Conservation (phyloP, 2,113 vertebrate genomes). For the Phasianus colchicus region DNA sequence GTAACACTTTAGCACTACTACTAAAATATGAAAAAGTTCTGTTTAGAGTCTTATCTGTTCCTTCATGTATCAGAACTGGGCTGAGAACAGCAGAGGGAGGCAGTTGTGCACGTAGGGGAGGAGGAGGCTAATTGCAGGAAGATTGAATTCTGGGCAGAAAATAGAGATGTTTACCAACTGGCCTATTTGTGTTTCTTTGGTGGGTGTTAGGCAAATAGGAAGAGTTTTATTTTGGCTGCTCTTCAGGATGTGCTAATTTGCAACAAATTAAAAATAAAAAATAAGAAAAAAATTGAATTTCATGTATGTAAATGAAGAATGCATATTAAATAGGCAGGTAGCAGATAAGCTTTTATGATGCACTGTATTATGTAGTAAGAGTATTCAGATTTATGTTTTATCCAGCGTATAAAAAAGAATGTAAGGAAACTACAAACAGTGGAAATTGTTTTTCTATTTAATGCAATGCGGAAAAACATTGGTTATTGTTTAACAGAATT, state of each 20-base stretch:
- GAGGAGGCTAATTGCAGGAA: conserved; percentile 41
- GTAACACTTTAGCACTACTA: neutral
- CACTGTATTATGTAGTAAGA: neutral
- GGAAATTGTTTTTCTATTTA: conserved; percentile 20
- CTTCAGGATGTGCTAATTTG: conserved; percentile 50
- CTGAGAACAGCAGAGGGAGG: neutral
- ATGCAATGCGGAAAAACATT: neutral
- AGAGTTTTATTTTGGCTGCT: conserved; percentile 59
- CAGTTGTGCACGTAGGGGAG: neutral
- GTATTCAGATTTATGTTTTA: neutral
- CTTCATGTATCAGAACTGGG: neutral
- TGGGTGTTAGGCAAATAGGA: conserved; percentile 27
- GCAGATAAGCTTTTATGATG: neutral
- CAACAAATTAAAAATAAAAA: conserved; percentile 56
- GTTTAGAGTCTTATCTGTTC: neutral
- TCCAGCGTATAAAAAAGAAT: neutral
- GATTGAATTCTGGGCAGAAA: conserved; percentile 43
- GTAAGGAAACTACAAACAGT: neutral
- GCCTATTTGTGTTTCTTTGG: conserved; percentile 52
- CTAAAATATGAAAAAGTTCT: neutral
- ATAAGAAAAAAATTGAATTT: conserved; percentile 49
- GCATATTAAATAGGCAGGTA: neutral
- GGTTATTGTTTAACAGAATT: neutral
- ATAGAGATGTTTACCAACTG: conserved; percentile 43
- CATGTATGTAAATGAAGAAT: neutral